Conservation (phyloP, 2,888 invertebrate genomes). For the Osmoderma eremita region DNA sequence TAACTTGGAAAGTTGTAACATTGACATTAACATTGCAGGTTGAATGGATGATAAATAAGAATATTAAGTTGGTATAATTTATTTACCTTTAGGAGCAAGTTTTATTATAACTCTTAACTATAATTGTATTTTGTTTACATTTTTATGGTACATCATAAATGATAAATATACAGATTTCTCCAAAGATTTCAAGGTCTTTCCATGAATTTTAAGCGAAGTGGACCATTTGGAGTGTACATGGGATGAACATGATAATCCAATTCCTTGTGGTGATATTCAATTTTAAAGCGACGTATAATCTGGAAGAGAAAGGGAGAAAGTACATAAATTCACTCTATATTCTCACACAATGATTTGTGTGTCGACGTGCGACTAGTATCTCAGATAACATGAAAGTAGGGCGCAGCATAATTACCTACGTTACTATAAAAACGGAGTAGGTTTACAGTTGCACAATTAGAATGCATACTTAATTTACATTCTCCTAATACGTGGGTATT, state of each 20-base stretch:
- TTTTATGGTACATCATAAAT: background rate
- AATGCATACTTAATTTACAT: too few relatives aligned
- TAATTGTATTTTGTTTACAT: background rate
- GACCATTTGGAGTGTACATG: conserved; percentile 78
- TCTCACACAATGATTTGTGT: background rate
- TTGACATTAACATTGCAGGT: background rate
- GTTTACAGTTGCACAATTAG: too few relatives aligned
- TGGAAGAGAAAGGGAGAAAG: conserved; percentile 59
- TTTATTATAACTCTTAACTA: background rate
- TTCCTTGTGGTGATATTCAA: conserved; percentile 74
- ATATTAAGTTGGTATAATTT: background rate
- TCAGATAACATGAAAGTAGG: conserved; percentile 5
- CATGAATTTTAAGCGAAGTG: conserved; percentile 70
- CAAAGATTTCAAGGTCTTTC: conserved; percentile 59
- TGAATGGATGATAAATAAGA: background rate
- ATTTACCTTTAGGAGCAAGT: too few relatives aligned
- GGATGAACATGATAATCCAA: conserved; percentile 73
- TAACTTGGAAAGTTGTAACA: background rate
- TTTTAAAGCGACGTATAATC: conserved; percentile 72
- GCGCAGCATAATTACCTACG: conserved; percentile 7
- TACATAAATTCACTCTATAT: conserved; percentile 16
- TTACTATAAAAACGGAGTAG: too few relatives aligned
- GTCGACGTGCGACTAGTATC: background rate
- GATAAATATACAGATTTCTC: background rate
- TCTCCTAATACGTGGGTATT: too few relatives aligned